A percentile compares a stretch with the other conserved stretches of the same genome.
Conservation (phyloP, 2,888 invertebrate genomes). For the Mesorhabditis spiculigera region DNA sequence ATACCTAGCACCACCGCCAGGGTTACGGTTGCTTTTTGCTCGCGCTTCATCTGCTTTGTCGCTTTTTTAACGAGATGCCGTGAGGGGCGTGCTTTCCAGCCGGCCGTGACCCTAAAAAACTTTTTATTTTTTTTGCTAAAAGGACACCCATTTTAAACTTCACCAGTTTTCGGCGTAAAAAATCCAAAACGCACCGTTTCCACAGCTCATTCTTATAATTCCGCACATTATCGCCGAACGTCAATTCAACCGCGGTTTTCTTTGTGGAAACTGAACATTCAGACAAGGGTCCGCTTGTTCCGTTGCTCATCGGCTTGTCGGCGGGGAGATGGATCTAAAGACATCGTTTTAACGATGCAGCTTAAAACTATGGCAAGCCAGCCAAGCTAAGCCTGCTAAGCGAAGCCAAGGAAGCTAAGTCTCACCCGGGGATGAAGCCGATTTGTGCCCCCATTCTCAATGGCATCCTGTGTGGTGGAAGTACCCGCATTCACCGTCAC, state of each 20-base stretch:
- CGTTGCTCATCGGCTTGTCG: conserved; percentile 6
- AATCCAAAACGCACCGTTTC: conserved; percentile 25
- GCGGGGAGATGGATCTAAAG: conserved; percentile 4
- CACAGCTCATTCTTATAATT: conserved; percentile 39
- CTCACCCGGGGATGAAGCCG: background rate
- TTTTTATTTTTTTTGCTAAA: conserved; percentile 9
- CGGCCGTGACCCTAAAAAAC: conserved; percentile 34
- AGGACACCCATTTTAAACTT: background rate
- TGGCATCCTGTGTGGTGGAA: background rate
- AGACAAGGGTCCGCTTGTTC: background rate
- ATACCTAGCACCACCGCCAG: conserved; percentile 93
- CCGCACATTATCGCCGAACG: conserved; percentile 33
- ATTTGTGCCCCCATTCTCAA: background rate
- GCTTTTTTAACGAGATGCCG: conserved; percentile 56
- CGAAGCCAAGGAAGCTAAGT: background rate
- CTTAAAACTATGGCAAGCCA: too few relatives aligned
- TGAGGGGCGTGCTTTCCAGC: conserved; percentile 43
- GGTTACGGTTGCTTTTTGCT: conserved; percentile 96
- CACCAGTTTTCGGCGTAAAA: background rate
- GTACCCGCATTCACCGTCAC: background rate
- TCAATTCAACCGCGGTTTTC: conserved; percentile 3
- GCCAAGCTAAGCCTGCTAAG: too few relatives aligned
- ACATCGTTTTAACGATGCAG: background rate
- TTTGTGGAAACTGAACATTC: background rate
- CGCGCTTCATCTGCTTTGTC: conserved; percentile 66